phyloP scores from a whole-genome alignment of 2,797 vertebrate species.

The Hydrolagus colliei region DNA sequence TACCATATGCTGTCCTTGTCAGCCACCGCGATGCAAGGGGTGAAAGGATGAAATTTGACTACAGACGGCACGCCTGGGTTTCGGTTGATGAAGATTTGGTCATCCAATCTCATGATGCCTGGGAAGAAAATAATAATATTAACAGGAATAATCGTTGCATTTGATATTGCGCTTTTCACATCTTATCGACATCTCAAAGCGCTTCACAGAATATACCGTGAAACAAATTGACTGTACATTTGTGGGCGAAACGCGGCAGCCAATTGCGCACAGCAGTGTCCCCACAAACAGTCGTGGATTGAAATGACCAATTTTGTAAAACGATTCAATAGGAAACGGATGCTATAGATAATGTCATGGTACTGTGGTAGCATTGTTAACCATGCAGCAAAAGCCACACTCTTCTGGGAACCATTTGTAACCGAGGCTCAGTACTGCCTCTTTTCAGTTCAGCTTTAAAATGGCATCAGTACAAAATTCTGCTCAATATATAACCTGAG shows the following conservation, averaged over 20 bases:
- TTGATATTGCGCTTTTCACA: no score
- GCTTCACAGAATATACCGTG: no score
- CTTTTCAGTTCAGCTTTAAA: background rate
- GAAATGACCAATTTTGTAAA: no score
- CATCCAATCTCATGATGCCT: conserved; percentile 85
- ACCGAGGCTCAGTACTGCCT: background rate
- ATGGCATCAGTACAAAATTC: background rate
- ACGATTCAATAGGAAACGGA: background rate
- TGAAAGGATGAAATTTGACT: conserved; percentile 94
- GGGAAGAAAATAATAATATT: conserved; percentile 28
- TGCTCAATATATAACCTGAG: background rate
- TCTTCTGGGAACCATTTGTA: background rate
- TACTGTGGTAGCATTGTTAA: background rate
- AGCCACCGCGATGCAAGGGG: conserved; percentile 85
- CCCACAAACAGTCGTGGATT: no score
- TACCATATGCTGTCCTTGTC: conserved; percentile 98
- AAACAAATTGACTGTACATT: no score
- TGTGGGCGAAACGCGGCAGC: no score
- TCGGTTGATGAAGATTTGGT: conserved; percentile 97
- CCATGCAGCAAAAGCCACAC: background rate
- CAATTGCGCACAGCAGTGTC: no score
- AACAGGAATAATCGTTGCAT: background rate
- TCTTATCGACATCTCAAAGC: no score
- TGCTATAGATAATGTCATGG: background rate
- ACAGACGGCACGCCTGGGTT: conserved; percentile 92